A percentile compares a stretch with the other conserved stretches of the same genome.
Evolutionary conservation across 2,797 vertebrate species (phyloP).

Genomic region (Petrocephalus sullivani): DNA sequence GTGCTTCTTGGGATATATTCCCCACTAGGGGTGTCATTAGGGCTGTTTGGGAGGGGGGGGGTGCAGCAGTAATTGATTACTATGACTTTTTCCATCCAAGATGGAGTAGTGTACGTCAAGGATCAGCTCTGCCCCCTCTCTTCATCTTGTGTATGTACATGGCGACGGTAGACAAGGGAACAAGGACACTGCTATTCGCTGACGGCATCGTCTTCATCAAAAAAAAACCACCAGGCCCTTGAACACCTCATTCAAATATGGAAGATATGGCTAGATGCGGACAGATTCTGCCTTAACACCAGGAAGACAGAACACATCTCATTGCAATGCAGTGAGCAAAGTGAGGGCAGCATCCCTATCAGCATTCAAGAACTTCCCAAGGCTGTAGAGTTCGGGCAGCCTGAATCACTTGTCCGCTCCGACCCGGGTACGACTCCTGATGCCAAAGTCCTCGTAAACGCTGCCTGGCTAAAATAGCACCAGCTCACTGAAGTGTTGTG

Average conservation of each 20-base stretch:
- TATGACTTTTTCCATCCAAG: neutral
- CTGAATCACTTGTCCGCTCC: neutral
- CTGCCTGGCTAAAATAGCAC: neutral
- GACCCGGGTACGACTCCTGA: neutral
- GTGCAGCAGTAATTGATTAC: neutral
- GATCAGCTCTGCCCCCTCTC: neutral
- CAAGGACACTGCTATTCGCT: neutral
- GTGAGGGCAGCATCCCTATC: neutral
- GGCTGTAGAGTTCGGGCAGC: neutral
- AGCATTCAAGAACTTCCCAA: neutral
- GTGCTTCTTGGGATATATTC: neutral
- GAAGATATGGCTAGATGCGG: neutral
- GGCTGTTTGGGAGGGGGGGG: neutral
- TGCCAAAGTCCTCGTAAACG: neutral
- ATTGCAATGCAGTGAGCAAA: neutral
- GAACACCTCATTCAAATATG: neutral
- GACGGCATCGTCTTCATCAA: neutral
- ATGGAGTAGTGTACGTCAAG: neutral
- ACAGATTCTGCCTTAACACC: neutral
- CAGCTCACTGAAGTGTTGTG: neutral
- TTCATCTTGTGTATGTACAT: neutral
- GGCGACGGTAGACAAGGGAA: neutral
- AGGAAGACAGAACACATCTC: neutral
- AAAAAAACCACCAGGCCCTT: neutral
- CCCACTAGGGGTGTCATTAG: neutral